A percentile compares a stretch with the other conserved stretches of the same genome.
Evolutionary conservation across 2,888 invertebrate genomes (phyloP).

Genomic region (Oligia latruncula): DNA sequence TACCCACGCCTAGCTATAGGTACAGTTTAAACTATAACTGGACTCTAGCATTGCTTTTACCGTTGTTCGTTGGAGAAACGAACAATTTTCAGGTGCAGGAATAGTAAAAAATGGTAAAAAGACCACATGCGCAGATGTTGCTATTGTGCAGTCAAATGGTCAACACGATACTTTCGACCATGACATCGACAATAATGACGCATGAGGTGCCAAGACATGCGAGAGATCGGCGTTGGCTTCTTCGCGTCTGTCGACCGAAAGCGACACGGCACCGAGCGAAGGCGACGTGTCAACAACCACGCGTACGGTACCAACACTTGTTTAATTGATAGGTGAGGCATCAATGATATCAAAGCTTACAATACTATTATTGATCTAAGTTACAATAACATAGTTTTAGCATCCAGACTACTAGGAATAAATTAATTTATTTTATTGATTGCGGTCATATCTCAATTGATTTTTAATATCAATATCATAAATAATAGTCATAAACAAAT

Average conservation of each 20-base stretch:
- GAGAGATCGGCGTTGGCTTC: constrained; percentile 5
- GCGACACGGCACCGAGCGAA: constrained; percentile 49
- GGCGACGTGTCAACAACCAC: constrained; percentile 70
- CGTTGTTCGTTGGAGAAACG: constrained; percentile 10
- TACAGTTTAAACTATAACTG: not conserved
- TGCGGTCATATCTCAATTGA: not conserved
- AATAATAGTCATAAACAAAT: not conserved
- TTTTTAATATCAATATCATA: not conserved
- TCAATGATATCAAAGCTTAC: not conserved
- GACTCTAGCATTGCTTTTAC: constrained; percentile 27
- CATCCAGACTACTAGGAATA: not conserved
- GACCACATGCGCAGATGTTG: not conserved
- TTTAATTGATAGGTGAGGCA: constrained; percentile 37
- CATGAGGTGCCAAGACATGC: constrained; percentile 24
- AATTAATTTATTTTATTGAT: not conserved
- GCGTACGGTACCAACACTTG: constrained; percentile 50
- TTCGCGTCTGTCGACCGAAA: constrained; percentile 22
- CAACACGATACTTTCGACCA: constrained; percentile 19
- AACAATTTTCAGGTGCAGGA: constrained; percentile 2
- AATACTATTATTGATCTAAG: too few relatives aligned
- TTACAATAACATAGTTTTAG: not conserved
- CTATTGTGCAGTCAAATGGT: constrained; percentile 1
- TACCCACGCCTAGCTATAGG: constrained; percentile 26
- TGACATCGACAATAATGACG: constrained; percentile 27
- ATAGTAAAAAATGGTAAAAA: constrained; percentile 6